phyloP scores from a whole-genome alignment of 2,888 invertebrate genomes.

The Caenorhabditis zanzibari region DNA sequence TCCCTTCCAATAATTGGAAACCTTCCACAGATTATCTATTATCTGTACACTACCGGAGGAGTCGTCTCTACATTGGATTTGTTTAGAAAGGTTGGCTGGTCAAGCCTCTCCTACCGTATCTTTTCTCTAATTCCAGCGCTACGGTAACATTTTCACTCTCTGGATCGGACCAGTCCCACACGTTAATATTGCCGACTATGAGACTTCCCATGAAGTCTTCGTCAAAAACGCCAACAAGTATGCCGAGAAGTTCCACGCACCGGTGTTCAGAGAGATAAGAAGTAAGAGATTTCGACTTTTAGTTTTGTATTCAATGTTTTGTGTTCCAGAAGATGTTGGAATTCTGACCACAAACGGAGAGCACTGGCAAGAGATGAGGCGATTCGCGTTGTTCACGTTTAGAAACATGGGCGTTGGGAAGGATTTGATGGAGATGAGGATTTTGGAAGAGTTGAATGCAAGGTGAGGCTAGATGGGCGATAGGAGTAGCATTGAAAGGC shows the following conservation, averaged over 20 bases:
- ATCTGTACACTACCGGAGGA: slow-evolving; percentile 42
- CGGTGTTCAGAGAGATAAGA: slow-evolving; percentile 24
- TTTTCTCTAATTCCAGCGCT: slow-evolving; percentile 20
- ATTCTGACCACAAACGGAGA: slow-evolving; percentile 57
- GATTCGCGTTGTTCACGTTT: slow-evolving; percentile 63
- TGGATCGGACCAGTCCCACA: slow-evolving; percentile 62
- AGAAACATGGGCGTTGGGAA: slow-evolving; percentile 68
- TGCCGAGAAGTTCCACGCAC: slow-evolving; percentile 41
- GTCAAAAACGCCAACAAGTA: slow-evolving; percentile 59
- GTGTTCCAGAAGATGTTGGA: slow-evolving; percentile 45
- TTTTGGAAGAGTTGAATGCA: slow-evolving; percentile 63
- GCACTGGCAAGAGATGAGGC: slow-evolving; percentile 62
- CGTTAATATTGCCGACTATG: slow-evolving; percentile 57
- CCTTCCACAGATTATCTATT: slow-evolving; percentile 54
- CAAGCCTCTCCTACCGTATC: too few species aligned
- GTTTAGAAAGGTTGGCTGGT: slow-evolving; percentile 53
- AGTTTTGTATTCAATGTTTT: background rate
- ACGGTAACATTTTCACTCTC: slow-evolving; percentile 62
- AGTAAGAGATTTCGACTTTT: background rate
- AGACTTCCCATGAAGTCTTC: slow-evolving; percentile 48
- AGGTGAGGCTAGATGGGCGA: too few species aligned
- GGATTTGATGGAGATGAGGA: slow-evolving; percentile 64
- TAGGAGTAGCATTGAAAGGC: too few species aligned
- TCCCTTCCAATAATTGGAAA: slow-evolving; percentile 67
- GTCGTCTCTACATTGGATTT: slow-evolving; percentile 53